Evolutionary conservation across 2,113 vertebrate genomes (phyloP).

Genomic region (Myotis brandtii): DNA sequence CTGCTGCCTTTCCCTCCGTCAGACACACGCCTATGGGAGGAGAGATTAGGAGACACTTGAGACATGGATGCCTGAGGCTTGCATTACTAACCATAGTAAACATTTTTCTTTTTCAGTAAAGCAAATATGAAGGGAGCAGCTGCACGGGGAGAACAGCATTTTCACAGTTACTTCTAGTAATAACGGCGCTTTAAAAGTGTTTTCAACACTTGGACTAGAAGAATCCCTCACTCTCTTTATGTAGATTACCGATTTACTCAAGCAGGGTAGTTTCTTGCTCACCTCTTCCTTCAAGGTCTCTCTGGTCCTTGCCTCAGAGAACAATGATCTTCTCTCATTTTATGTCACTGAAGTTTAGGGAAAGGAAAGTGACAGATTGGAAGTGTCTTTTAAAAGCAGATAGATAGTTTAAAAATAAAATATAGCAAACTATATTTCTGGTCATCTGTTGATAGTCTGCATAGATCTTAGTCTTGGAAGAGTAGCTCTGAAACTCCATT

Average conservation of each 20-base stretch:
- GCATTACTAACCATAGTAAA: conserved; percentile 65
- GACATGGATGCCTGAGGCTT: conserved; percentile 59
- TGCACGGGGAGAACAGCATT: conserved; percentile 64
- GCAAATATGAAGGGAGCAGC: conserved; percentile 65
- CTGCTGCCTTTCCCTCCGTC: not conserved
- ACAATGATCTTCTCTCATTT: conserved; percentile 41
- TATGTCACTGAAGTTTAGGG: conserved; percentile 44
- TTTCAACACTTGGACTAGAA: conserved; percentile 47
- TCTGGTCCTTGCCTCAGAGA: not conserved
- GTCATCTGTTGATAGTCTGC: conserved; percentile 68
- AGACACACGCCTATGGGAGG: not conserved
- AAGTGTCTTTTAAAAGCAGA: conserved; percentile 65
- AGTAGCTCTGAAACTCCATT: conserved; percentile 44
- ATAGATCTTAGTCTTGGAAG: conserved; percentile 63
- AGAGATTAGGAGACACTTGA: conserved; percentile 66
- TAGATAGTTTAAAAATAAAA: conserved; percentile 71
- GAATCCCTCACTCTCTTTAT: not conserved
- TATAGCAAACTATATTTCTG: conserved; percentile 63
- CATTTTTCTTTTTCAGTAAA: conserved; percentile 74
- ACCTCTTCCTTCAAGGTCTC: not conserved
- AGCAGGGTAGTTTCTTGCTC: conserved; percentile 7
- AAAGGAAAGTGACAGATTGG: conserved; percentile 58
- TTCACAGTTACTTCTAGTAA: conserved; percentile 76
- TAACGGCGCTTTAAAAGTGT: conserved; percentile 68
- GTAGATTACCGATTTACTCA: not conserved